Evolutionary conservation across 2,888 invertebrate genomes (phyloP).

Genomic region (Tiliacea citrago): DNA sequence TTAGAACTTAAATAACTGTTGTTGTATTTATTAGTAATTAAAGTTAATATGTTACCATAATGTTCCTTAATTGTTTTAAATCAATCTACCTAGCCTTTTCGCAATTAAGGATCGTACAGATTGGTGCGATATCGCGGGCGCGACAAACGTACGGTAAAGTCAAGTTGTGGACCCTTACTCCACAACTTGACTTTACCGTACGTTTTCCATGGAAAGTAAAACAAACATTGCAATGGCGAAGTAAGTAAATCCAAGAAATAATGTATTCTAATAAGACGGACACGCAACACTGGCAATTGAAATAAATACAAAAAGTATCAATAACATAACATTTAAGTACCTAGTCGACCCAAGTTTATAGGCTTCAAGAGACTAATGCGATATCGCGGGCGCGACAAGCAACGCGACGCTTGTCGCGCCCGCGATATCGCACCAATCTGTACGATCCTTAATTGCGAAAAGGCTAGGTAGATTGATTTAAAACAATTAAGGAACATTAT

Average conservation of each 20-base stretch:
- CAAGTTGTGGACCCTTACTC: no score
- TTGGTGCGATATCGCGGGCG: no score
- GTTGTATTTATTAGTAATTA: slow-evolving; percentile 67
- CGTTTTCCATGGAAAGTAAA: slow-evolving; percentile 57
- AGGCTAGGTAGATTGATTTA: not conserved
- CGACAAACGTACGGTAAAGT: no score
- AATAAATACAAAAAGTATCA: slow-evolving; percentile 76
- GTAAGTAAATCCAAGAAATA: slow-evolving; percentile 65
- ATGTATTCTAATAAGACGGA: slow-evolving; percentile 62
- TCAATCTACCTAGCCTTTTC: not conserved
- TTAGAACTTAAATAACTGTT: slow-evolving; percentile 65
- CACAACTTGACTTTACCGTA: slow-evolving; percentile 73
- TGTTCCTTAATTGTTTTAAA: slow-evolving; percentile 57
- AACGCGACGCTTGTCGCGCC: no score
- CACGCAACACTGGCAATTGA: slow-evolving; percentile 73
- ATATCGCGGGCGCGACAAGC: no score
- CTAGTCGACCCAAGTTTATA: no score
- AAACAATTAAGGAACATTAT: slow-evolving; percentile 61
- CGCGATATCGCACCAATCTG: no score
- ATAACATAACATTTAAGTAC: slow-evolving; percentile 66
- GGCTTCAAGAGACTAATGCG: no score
- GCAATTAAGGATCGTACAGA: not conserved
- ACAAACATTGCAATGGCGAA: slow-evolving; percentile 60
- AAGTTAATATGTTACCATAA: not conserved
- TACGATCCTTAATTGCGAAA: not conserved